phyloP scores from a whole-genome alignment of 2,113 vertebrate species.

The Scophthalmus maximus region DNA sequence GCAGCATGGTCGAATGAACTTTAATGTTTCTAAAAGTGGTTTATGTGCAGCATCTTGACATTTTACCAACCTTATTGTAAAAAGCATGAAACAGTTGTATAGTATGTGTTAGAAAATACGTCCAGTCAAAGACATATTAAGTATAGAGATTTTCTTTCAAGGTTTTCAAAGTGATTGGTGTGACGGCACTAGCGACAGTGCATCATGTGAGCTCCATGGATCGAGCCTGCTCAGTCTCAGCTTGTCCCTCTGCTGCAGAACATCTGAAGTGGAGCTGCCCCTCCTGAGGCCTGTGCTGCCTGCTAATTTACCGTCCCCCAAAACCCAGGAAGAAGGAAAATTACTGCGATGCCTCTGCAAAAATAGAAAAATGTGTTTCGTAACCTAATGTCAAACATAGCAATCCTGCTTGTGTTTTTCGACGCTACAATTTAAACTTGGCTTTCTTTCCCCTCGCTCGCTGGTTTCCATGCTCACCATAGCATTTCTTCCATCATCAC shows the following conservation, averaged over 20 bases:
- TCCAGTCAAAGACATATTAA: too few species aligned
- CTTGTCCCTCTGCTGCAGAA: constrained; percentile 2
- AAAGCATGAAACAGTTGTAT: too few species aligned
- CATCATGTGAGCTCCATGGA: neutral
- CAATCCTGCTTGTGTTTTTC: constrained; percentile 43
- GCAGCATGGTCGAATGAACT: neutral
- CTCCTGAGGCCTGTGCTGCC: constrained; percentile 38
- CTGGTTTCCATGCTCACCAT: constrained; percentile 51
- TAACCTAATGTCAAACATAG: constrained; percentile 63
- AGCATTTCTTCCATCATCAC: constrained; percentile 50
- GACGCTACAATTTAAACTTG: constrained; percentile 55
- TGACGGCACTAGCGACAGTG: neutral
- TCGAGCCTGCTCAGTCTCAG: constrained; percentile 3
- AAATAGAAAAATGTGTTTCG: constrained; percentile 66
- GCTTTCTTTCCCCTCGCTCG: constrained; percentile 33
- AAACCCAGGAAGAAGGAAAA: constrained; percentile 59
- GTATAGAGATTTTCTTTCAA: too few species aligned
- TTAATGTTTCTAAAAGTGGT: too few species aligned
- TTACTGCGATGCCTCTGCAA: constrained; percentile 46
- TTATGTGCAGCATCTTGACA: too few species aligned
- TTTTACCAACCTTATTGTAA: too few species aligned
- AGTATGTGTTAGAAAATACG: too few species aligned
- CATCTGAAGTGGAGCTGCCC: constrained; percentile 30
- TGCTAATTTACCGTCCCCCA: constrained; percentile 44
- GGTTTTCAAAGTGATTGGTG: too few species aligned